Evolutionary conservation across 2,113 vertebrate genomes (phyloP).

Genomic region (Corvus hawaiiensis): DNA sequence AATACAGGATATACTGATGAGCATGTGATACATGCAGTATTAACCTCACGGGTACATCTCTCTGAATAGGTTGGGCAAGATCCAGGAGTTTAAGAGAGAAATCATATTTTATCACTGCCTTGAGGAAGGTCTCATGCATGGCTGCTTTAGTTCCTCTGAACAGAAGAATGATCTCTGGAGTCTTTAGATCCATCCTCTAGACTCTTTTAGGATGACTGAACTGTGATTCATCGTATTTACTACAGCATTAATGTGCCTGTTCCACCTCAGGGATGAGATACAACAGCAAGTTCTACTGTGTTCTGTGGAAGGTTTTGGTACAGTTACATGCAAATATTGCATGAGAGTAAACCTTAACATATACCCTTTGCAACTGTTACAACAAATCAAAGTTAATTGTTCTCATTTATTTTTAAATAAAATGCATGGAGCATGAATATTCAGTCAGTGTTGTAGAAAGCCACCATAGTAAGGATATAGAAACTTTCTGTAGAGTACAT

Average conservation of each 20-base stretch:
- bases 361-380: neutral
- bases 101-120: neutral
- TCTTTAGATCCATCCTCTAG: neutral
- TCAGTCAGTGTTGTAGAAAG: neutral
- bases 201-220: neutral
- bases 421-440: neutral
- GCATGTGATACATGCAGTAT: neutral
- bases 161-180: neutral
- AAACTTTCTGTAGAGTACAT: neutral
- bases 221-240: constrained; percentile 31
- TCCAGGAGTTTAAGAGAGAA: neutral
- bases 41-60: neutral
- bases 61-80: neutral
- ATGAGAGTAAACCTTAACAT: neutral
- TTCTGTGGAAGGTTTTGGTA: neutral
- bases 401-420: constrained; percentile 24
- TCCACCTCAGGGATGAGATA: constrained; percentile 12
- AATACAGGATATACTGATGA: neutral
- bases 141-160: neutral
- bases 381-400: constrained; percentile 23
- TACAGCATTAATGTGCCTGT: neutral
- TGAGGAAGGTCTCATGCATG: neutral
- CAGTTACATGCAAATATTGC: neutral
- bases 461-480: neutral
- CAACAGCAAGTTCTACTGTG: neutral